Evolutionary conservation across 2,113 vertebrate species (phyloP), one percentile per base, ranked within the genome.

Genomic region (Entosphenus tridentatus): DNA sequence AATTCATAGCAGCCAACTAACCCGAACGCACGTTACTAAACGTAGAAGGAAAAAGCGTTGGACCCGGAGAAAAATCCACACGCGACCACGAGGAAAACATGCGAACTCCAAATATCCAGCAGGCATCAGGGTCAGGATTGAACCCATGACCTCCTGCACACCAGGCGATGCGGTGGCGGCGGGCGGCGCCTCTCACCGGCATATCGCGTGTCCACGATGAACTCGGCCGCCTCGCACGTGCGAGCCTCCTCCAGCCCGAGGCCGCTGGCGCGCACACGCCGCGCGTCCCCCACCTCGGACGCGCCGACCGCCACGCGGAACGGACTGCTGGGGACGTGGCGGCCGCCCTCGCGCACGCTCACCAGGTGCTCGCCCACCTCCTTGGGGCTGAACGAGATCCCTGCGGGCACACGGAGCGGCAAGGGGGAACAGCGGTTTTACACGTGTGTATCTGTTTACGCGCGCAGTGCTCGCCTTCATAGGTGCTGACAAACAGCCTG

Each of bases 241-340:
- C 78, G 78, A 11, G 83, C 88, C 72, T 92, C 87, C 0, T 76
- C 84, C 58, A 92, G 81, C 55, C 88, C 88, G 39, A 77, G 82
- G 8, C 88, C 88, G 0, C 84, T 83, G 18, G 89, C 88, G 1
- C 80, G 78, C 57, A 92, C 87, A 0, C 86, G 84, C 73, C 84
- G 87, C 67, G 88, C 88, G 9, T 92, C 87, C 2, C 85, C 87
- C 0, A 92, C 86, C 78, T 92, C 87, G 0, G 88, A 90, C 57
- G 89, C 85, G 73, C 77, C 90, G 78, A 92, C 90, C 80, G 85
- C 83, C n/a, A 92, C 87, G 0, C 84, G 72, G 55, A 92, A 87
- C 68, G 88, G 88, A 78, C 88, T 92, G 78, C 75, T 88, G 8
- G 87, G 81, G 72, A 90, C 83, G 2, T 90, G 88, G 54, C 83